These are phyloP conservation scores for Pygmarrhopalites habei DNA, from an alignment of 1,140 invertebrate genomes.

Conservation along the genomic window DNA sequence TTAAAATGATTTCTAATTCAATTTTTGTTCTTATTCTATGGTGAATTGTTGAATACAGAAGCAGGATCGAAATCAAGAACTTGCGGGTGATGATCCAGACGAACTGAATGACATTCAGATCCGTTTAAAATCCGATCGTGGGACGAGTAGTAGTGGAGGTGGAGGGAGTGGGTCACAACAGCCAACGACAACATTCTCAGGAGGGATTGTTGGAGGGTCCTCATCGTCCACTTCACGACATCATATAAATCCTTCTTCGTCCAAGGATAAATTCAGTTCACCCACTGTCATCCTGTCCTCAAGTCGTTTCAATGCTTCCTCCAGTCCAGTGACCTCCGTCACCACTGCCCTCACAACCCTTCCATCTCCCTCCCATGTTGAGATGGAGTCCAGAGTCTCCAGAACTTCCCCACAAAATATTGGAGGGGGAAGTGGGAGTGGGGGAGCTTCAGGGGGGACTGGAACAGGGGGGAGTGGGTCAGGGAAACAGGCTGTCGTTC, in stretches of 20 bases:
- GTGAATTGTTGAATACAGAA: no score
- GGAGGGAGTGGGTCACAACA: not conserved
- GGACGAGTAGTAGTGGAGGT: slow-evolving; percentile 13
- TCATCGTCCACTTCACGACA: slow-evolving; percentile 13
- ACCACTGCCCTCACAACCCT: slow-evolving; percentile 37
- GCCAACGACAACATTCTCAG: not conserved
- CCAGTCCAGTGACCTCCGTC: slow-evolving; percentile 38
- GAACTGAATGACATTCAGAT: slow-evolving; percentile 50
- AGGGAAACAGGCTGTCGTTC: slow-evolving; percentile 34
- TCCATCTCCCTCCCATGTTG: slow-evolving; percentile 35
- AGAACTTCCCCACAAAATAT: slow-evolving; percentile 25
- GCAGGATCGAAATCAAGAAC: slow-evolving; percentile 43
- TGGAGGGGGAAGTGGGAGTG: slow-evolving; percentile 9
- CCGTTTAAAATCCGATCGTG: slow-evolving; percentile 41
- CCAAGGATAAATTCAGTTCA: not conserved
- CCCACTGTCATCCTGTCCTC: slow-evolving; percentile 25
- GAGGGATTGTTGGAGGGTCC: no score
- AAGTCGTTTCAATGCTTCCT: slow-evolving; percentile 37
- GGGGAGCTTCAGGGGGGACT: not conserved
- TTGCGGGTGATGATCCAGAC: slow-evolving; percentile 43
- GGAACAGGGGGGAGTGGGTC: slow-evolving; percentile 3
- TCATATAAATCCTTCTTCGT: not conserved
- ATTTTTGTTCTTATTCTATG: slow-evolving; percentile 19
- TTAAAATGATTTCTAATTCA: slow-evolving; percentile 8
- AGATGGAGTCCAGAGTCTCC: slow-evolving; percentile 35